phyloP scores from a whole-genome alignment of 1,140 invertebrate species.

The Euglossa dilemma region DNA sequence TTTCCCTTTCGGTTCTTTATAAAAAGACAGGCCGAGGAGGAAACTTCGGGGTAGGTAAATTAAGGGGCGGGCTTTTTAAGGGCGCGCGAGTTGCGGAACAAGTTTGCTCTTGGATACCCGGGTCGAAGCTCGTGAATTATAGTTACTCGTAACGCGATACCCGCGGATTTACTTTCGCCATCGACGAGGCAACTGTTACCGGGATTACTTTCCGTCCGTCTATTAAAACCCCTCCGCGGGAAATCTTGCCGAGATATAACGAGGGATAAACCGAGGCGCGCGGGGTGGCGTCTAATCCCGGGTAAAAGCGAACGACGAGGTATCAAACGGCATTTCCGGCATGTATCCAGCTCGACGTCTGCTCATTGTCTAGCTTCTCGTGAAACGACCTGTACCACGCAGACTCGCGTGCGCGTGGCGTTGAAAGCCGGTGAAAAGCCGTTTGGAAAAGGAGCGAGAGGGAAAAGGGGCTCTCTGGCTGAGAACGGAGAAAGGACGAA shows the following conservation, averaged over 20 bases:
- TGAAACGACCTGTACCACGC: constrained; percentile 15
- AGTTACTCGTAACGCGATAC: background rate
- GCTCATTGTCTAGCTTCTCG: constrained; percentile 1
- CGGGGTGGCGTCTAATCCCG: no score
- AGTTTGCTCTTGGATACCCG: background rate
- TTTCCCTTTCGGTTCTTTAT: background rate
- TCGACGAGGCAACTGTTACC: background rate
- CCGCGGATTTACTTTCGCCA: background rate
- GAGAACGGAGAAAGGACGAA: background rate
- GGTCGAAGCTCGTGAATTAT: background rate
- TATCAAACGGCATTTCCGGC: background rate
- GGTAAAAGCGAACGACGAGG: background rate
- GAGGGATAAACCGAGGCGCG: background rate
- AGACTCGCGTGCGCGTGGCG: constrained; percentile 6
- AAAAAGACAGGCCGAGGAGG: background rate
- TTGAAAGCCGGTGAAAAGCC: constrained; percentile 42
- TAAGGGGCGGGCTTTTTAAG: background rate
- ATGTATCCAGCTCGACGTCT: background rate
- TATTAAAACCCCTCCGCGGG: no score
- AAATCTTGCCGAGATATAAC: background rate
- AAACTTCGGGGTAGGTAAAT: background rate
- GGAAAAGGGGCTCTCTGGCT: background rate
- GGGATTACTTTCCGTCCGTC: no score
- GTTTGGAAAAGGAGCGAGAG: constrained; percentile 23
- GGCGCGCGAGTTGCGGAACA: background rate